Percentiles rank a stretch among this genome's conserved stretches.
These are phyloP conservation scores for Sebastes matsubarae DNA, from an alignment of 2,797 vertebrate species.

Conservation along the genomic window DNA sequence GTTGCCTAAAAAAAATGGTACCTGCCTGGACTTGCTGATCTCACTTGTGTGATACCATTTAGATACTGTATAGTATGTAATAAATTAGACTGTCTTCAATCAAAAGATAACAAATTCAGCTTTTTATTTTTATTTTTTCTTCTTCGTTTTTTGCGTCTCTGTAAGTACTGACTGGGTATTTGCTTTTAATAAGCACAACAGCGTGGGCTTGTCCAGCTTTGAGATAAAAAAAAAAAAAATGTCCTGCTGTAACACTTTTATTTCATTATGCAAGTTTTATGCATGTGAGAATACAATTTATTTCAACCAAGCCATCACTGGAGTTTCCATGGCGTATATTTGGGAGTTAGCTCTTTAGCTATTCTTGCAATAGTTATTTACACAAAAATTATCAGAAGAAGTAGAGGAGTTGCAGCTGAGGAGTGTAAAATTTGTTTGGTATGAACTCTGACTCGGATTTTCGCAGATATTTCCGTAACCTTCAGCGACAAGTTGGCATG, in stretches of 20 bases:
- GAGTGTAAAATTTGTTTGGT: not conserved
- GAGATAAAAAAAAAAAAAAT: conserved; percentile 7
- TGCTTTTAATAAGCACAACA: not conserved
- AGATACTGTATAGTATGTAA: not conserved
- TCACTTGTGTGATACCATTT: not conserved
- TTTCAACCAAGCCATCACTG: conserved; percentile 8
- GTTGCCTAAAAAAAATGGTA: too few relatives aligned
- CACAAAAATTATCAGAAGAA: not conserved
- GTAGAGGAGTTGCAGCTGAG: not conserved
- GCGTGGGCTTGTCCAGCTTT: conserved; percentile 8
- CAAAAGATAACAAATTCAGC: not conserved
- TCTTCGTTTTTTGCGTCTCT: not conserved
- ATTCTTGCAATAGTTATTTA: not conserved
- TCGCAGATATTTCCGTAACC: conserved; percentile 11
- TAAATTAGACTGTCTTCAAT: not conserved
- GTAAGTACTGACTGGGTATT: not conserved
- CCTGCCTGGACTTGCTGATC: not conserved
- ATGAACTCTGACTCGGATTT: not conserved
- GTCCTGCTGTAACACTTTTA: conserved; percentile 10
- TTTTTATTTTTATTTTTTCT: not conserved
- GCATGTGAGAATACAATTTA: not conserved
- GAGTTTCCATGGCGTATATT: not conserved
- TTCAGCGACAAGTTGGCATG: not conserved
- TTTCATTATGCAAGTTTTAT: not conserved
- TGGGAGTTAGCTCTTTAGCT: not conserved